Conservation (phyloP, 2,797 vertebrate genomes). For the Poeciliopsis turneri region DNA sequence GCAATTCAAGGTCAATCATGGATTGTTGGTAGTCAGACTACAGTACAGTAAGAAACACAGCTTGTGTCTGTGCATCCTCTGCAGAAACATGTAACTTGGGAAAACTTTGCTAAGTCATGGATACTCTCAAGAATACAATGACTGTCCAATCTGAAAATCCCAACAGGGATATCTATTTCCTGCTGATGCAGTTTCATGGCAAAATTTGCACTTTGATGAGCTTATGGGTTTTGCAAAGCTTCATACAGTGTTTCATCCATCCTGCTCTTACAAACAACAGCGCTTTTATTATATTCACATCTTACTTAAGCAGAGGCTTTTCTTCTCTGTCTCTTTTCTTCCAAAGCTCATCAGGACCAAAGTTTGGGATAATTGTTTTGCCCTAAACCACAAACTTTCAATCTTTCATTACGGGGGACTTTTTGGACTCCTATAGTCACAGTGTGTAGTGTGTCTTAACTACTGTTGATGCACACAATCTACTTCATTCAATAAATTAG, state of each 20-base stretch:
- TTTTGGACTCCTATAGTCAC: background rate
- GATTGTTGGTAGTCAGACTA: conserved; percentile 13
- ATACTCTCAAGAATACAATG: background rate
- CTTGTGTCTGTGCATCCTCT: background rate
- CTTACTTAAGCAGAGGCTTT: background rate
- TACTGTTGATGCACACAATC: background rate
- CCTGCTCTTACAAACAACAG: background rate
- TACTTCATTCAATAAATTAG: background rate
- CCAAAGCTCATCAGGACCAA: background rate
- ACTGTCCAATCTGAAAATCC: background rate
- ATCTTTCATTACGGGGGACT: background rate
- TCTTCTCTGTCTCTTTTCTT: background rate
- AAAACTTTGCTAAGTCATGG: background rate
- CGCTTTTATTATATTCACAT: background rate
- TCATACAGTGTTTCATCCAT: background rate
- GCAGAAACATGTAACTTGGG: background rate
- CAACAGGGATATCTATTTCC: background rate
- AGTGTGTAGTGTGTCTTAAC: background rate
- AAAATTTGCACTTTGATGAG: background rate
- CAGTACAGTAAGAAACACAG: background rate
- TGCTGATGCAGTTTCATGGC: background rate
- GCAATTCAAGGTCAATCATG: conserved; percentile 16
- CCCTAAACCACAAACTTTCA: background rate
- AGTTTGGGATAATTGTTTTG: background rate
- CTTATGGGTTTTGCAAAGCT: background rate